Base-by-base conservation (phyloP, 1,140 invertebrate genomes). In the Stenopsyche tienmushanensis region DNA sequence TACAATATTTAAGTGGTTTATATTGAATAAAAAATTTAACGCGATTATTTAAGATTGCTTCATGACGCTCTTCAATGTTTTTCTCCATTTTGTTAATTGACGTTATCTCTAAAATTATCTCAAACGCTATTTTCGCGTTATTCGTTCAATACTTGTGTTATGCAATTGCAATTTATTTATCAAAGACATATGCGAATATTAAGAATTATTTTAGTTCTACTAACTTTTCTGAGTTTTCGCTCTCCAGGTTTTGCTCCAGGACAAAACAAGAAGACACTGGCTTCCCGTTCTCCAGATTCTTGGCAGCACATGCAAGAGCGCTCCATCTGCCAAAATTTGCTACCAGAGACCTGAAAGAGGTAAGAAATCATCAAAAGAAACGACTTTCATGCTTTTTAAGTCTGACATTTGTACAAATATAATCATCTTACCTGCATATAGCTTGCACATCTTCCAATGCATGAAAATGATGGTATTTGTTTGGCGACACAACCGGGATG, bases 291-390 rank as follows among this genome's bases (percentile, higher is more conserved):
- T 1, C 94, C 93, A 71, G 92, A 93, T 77, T 96, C 93, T 78
- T 95, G 93, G 78, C 93, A 96, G 74, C 93, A 96, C 87, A 94
- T 95, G 72, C 93, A 94, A 8, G 92, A 94, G 42, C 94, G 82
- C 76, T 96, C 94, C 87, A 94, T 95, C 84, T 96, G 93, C 94
- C 94, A 96, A 74, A 96, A 92, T 83, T 96, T 96, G 66, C 91
- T 95, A 9, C 92, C 92, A n/a, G 93, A 95, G 3, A 96, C 92
- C 93, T 95, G 65, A 65, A 50, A 59, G 9, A 47, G 42, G 57
- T 60, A 25, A 47, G 57, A 24, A 60, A 24, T 2, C 18, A 1
- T 59, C 7, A 44, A 60, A 15, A 17, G 3, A 29, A 24, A 18
- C 23, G 13, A 60, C 17, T 39, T 20, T 10, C 42, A 25, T 47